Base-by-base conservation (phyloP, 2,888 invertebrate species). In the Anticlea derivata region DNA sequence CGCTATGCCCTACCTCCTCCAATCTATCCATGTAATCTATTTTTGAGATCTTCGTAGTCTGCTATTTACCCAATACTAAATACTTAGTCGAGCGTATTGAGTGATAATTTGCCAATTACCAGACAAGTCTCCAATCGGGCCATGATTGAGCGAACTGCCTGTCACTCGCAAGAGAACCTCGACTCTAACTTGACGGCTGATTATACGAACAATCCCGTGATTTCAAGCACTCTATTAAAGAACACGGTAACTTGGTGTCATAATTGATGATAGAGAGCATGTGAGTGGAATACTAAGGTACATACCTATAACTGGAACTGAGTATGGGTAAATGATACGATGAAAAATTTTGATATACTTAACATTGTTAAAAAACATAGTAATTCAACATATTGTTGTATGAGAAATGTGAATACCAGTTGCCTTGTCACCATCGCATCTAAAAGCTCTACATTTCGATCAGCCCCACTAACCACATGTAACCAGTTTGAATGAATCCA, bases 131-230 rank as follows among this genome's bases (percentile, higher is more conserved):
- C 37, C 41, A 52, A 52, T 47, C 37, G 26, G 50, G 50, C 39
- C 58, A 45, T 58, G 56, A 60, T 46, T 54, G 63, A 60, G 62
- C 46, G 65, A 57, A 39, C 48, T 57, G 49, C 50, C 56, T 52
- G 60, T 62, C 68, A 69, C 60, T 56, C 61, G 63, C 67, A 73
- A 66, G 69, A 60, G 65, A 66, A 75, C 70, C 56, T 60, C 52
- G 56, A 45, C 61, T 66, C 68, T 70, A 74, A 74, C 73, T 71
- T 66, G 68, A 68, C 72, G 68, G 74, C 62, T 74, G 72, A 78
- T 80, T 78, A 75, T 71, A 73, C 76, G 78, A 76, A 78, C 80
- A 82, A 79, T 76, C 71, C 64, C 65, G 66, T 75, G 70, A 77
- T 77, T 74, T 68, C 59, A 61, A 67, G 66, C 65, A 61, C 20